Evolutionary conservation across 2,113 vertebrate genomes (phyloP).

Genomic region (Malurus cyaneus): DNA sequence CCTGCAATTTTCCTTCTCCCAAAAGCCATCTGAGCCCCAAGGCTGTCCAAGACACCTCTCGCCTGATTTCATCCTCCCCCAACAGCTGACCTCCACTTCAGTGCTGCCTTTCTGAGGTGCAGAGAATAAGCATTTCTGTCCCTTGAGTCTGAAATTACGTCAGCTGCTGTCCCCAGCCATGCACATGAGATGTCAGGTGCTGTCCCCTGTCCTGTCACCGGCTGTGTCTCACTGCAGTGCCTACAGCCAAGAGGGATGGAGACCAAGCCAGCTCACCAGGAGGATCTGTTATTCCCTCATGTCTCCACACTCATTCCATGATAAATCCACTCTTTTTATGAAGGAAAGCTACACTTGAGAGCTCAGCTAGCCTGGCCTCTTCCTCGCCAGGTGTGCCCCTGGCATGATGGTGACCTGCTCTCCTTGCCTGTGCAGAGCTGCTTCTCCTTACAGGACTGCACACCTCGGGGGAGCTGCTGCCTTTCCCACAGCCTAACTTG

Average conservation of each 20-base stretch:
- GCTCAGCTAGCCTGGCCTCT: background rate
- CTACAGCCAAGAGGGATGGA: background rate
- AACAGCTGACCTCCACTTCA: background rate
- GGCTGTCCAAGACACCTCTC: background rate
- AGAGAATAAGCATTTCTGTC: background rate
- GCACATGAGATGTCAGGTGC: fast-evolving
- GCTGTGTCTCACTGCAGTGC: background rate
- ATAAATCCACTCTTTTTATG: background rate
- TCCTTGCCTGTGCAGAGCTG: background rate
- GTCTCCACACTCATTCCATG: background rate
- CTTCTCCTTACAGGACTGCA: background rate
- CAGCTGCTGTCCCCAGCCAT: background rate
- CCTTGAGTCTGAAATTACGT: background rate
- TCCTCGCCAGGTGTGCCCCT: fast-evolving
- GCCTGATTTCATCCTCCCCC: background rate
- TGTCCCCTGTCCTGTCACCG: fast-evolving
- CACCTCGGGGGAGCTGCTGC: background rate
- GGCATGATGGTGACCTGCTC: background rate
- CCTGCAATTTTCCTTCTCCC: background rate
- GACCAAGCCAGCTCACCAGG: background rate
- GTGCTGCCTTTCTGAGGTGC: background rate
- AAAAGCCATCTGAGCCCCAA: background rate
- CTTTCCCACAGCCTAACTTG: background rate
- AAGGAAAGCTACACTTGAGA: background rate
- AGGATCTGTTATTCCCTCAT: fast-evolving